Conservation (phyloP, 2,113 vertebrate genomes). For the Prunella himalayana region DNA sequence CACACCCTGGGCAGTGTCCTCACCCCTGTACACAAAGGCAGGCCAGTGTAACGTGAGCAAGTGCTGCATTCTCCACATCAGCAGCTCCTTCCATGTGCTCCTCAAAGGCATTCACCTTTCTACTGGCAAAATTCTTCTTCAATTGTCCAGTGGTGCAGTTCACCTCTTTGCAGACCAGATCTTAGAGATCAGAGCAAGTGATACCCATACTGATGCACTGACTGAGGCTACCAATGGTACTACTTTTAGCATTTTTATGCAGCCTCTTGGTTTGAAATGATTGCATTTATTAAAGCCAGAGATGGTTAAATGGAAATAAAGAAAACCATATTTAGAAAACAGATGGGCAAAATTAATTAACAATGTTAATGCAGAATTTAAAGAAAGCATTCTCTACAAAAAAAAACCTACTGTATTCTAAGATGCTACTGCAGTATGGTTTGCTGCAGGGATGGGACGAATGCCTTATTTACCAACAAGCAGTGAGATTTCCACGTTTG, state of each 20-base stretch:
- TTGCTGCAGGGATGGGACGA: conserved; percentile 68
- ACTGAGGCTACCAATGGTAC: neutral
- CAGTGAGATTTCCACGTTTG: neutral
- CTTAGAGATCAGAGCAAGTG: neutral
- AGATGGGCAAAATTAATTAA: conserved; percentile 35
- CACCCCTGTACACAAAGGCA: neutral
- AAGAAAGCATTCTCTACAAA: neutral
- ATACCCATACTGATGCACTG: neutral
- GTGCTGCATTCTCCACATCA: rapidly evolving
- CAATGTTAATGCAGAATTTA: neutral
- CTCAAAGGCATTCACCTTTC: neutral
- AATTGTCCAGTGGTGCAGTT: neutral
- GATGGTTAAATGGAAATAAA: neutral
- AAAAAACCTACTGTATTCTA: neutral
- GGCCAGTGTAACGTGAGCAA: rapidly evolving
- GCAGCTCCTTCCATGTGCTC: neutral
- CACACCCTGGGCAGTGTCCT: neutral
- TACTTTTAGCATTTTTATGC: neutral
- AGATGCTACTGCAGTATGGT: conserved; percentile 16
- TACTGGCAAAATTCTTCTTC: neutral
- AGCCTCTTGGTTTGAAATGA: neutral
- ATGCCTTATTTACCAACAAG: neutral
- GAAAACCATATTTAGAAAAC: conserved; percentile 12
- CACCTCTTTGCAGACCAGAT: neutral
- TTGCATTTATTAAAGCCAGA: neutral